Evolutionary conservation across 2,888 invertebrate genomes (phyloP).

Genomic region (Clitarchus hookeri): DNA sequence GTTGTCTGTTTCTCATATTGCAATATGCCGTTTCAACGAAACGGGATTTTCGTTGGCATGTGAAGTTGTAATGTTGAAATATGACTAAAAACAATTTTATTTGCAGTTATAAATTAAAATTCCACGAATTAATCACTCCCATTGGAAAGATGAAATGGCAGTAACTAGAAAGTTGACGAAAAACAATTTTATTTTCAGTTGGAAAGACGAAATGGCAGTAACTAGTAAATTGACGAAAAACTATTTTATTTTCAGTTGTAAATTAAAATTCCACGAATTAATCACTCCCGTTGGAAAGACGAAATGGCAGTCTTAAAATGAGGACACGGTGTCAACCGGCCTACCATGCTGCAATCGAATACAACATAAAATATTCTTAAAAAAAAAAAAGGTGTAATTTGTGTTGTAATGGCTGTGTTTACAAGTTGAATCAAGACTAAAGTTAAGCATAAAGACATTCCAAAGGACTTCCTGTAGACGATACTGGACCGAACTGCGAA

Average conservation of each 20-base stretch:
- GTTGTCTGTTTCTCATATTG: not conserved
- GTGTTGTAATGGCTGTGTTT: slow-evolving; percentile 4
- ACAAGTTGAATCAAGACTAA: not conserved
- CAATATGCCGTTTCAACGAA: not conserved
- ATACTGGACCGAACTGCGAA: not conserved
- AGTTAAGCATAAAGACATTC: not conserved
- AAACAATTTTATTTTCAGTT: no score
- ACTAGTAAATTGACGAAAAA: no score
- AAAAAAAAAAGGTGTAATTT: not conserved
- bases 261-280: not conserved
- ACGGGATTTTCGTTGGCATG: not conserved
- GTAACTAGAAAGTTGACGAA: no score
- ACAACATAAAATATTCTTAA: not conserved
- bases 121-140: not conserved
- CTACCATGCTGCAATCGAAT: not conserved
- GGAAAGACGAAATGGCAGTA: no score
- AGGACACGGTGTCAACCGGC: not conserved
- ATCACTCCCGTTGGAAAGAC: not conserved
- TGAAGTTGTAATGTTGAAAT: not conserved
- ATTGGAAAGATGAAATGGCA: not conserved
- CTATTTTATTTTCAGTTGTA: not conserved
- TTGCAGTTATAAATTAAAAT: not conserved
- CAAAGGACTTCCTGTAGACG: not conserved
- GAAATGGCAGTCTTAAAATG: not conserved
- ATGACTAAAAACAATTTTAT: not conserved